Evolutionary conservation across 2,888 invertebrate genomes (phyloP).

Genomic region (Parthenolecanium corni): DNA sequence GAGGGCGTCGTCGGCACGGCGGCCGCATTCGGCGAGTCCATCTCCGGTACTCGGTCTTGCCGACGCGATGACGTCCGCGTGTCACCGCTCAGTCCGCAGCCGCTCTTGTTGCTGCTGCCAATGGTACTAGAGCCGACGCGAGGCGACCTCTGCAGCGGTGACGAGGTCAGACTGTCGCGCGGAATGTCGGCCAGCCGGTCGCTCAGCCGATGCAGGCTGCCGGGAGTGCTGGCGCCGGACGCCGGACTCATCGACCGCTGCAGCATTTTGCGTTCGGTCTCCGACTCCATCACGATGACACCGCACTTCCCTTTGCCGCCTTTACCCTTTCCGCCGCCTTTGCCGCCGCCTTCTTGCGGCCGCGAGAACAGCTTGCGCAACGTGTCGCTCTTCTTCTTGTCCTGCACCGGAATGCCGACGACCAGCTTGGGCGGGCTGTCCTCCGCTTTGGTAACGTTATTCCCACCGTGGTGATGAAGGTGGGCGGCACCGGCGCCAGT

Average conservation of each 20-base stretch:
- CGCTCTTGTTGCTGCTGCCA: background rate
- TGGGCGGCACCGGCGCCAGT: slow-evolving; percentile 6
- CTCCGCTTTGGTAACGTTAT: slow-evolving; percentile 32
- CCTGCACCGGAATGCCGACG: slow-evolving; percentile 46
- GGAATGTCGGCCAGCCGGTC: slow-evolving; percentile 12
- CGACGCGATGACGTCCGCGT: background rate
- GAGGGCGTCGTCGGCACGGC: background rate
- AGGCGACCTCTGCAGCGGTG: background rate
- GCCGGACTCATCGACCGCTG: slow-evolving; percentile 28
- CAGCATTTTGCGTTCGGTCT: slow-evolving; percentile 30
- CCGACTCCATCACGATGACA: slow-evolving; percentile 55
- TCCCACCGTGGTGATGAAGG: slow-evolving; percentile 6
- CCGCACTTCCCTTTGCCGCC: slow-evolving; percentile 55
- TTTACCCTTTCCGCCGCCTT: slow-evolving; percentile 54
- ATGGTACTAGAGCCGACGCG: background rate
- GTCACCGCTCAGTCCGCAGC: background rate
- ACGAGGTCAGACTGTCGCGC: background rate
- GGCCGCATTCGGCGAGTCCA: background rate
- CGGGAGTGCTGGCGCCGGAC: no score
- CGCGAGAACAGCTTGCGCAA: slow-evolving; percentile 52
- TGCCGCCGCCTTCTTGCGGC: slow-evolving; percentile 41
- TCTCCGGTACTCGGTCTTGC: background rate
- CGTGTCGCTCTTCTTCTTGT: slow-evolving; percentile 60
- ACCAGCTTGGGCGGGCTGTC: slow-evolving; percentile 41
- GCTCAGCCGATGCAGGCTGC: background rate